Base-by-base conservation (phyloP, 2,888 invertebrate species). In the Dusona sp. region DNA sequence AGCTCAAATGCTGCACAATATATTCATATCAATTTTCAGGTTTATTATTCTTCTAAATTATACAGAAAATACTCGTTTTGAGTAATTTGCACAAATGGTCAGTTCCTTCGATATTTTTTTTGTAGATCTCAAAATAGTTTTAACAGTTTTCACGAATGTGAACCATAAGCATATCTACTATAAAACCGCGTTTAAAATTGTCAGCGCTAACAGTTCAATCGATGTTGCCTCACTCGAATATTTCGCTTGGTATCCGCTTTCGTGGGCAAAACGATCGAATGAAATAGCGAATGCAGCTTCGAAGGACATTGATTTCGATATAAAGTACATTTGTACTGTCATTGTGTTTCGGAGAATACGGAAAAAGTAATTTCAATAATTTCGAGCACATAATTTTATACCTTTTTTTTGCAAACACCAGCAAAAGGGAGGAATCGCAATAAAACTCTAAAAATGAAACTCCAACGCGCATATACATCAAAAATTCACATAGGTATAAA, bases 201-300 rank as follows among this genome's bases (percentile, higher is more conserved):
- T 70, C 19, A 67, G 13, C 72, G 22, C 65, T 51, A 19, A 19
- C 16, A 48, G 0, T 48, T 48, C 19, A 45, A 45, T 45, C 16
- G 45, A 16, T 45, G 3, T 19, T 48, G 48, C 48, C 7, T 48
- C 57, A 64, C 48, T 51, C 67, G 73, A 72, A 29, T 36, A 13
- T 80, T 61, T 84, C 68, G 81, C 81, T 84, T 83, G 72, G 77
- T 83, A 68, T 83, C 48, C 9, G 83, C 81, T 81, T 78, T 81
- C 70, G 78, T 86, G 79, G 68, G 68, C 54, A 54, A 72, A 48
- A 38, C 19, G 67, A 72, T n/a, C 61, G 29, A 77, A 61, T 67
- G 29, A 77, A 61, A 51, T 72, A 36, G 61, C 72, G 68, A 84
- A 48, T 83, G 83, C 81, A 81, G 80, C 80, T 84, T 84, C 16